Evolutionary conservation across 23 tunicate genomes (phyloP).

Genomic region (Phallusia fumigata): DNA sequence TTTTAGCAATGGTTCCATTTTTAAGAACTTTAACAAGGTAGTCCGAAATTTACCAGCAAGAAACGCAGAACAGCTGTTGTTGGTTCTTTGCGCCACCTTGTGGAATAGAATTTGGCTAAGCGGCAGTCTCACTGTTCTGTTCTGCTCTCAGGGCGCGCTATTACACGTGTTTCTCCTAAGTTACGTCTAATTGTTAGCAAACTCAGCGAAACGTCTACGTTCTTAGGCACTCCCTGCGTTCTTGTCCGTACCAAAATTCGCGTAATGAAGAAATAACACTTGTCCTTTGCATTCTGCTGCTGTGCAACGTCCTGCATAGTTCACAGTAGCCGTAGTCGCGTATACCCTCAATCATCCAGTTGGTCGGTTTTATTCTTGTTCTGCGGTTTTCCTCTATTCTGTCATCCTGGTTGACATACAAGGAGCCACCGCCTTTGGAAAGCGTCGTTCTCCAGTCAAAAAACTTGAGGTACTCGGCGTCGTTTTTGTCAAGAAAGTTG

Average conservation of each 20-base stretch:
- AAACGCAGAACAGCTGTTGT: too few species aligned
- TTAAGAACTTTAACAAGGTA: too few species aligned
- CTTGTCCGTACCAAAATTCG: background rate
- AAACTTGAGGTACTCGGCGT: background rate
- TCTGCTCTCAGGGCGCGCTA: too few species aligned
- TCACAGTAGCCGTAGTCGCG: background rate
- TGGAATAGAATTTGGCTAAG: too few species aligned
- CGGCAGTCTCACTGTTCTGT: too few species aligned
- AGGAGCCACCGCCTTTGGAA: background rate
- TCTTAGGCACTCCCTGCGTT: background rate
- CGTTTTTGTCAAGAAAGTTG: background rate
- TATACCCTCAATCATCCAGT: background rate
- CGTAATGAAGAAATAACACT: background rate
- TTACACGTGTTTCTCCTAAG: too few species aligned
- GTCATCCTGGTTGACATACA: background rate
- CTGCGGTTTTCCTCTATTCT: background rate
- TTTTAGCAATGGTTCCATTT: too few species aligned
- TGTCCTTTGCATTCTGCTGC: background rate
- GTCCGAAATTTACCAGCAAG: too few species aligned
- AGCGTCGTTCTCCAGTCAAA: slow-evolving; percentile 9
- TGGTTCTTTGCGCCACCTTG: too few species aligned
- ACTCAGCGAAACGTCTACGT: background rate
- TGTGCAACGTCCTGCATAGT: background rate
- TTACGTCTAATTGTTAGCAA: too few species aligned
- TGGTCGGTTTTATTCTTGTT: background rate